phyloP scores from a whole-genome alignment of 1,140 invertebrate genomes.

The Aphelinus certus region DNA sequence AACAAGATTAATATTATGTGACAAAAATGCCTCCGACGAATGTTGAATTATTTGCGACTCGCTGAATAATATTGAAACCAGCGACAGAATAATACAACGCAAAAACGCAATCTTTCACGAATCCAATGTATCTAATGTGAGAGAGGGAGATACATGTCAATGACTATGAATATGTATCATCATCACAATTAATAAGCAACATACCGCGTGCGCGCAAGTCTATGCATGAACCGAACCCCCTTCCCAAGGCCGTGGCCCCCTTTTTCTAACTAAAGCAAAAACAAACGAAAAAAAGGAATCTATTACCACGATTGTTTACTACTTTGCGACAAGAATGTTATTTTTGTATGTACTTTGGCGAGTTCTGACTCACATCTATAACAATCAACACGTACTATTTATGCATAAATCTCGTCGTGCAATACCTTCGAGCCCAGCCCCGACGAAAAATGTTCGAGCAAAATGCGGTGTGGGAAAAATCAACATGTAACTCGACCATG shows the following conservation, averaged over 20 bases:
- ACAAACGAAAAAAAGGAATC: conserved; percentile 38
- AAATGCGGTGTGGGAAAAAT: no score
- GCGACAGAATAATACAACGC: no score
- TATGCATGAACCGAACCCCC: no score
- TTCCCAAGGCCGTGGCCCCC: neutral
- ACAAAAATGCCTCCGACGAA: conserved; percentile 28
- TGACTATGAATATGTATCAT: no score
- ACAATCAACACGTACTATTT: no score
- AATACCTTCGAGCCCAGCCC: conserved; percentile 7
- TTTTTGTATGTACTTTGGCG: conserved; percentile 35
- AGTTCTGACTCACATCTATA: conserved; percentile 23
- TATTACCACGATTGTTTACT: neutral
- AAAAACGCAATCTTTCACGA: no score
- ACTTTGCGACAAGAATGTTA: conserved; percentile 30
- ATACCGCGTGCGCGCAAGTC: no score
- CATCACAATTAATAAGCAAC: no score
- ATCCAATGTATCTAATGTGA: no score
- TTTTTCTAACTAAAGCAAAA: conserved; percentile 26
- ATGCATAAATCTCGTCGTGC: neutral
- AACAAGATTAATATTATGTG: conserved; percentile 11
- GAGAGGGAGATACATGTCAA: no score
- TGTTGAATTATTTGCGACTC: conserved; percentile 36
- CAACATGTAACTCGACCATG: neutral
- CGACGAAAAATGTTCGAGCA: no score
- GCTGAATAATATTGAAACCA: neutral